Evolutionary conservation across 1,140 invertebrate species (phyloP), one percentile per base, ranked within the genome.

Genomic region (Tenebrio molitor): DNA sequence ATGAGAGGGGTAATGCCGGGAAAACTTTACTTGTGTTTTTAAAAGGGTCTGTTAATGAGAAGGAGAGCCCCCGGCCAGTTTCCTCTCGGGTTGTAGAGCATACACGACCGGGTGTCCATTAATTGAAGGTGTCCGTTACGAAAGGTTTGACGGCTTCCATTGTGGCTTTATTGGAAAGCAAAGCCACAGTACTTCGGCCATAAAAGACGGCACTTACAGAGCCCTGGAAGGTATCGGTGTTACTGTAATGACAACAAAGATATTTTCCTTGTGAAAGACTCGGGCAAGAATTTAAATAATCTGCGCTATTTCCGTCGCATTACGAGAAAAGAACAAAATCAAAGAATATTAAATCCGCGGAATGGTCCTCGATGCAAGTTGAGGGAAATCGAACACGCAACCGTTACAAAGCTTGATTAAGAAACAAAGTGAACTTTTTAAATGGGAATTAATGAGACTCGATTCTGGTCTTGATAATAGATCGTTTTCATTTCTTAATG

Each of bases 401-500:
- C 50, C 1, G 3, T 58, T 29, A 58, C 23, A 58, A 58, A 0
- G 10, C 23, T 12, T 58, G 50, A 58, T 58, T 58, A 58, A 6
- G 23, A 58, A 58, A 58, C 23, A 58, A 58, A 15, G 23, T 29
- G 12, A 14, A 58, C 50, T 58, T 29, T 58, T 58, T 33, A 58
- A 58, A 58, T 58, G 19, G 23, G 16, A 44, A 42, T 66, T 66
- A 66, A 66, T 66, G 36, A 66, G 64, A 66, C 8, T 42, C 14
- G 36, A 66, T 66, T 44, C 64, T 66, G 36, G 64, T 15, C 17
- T 42, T 66, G 36, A 66, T 42, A 66, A 66, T 66, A 44, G 64
- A 66, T 66, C 64, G 36, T 66, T 66, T 66, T 44, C 64, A 44
- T 66, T 66, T 66, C 64, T 66, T 66, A 66, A 66, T 66, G 64